These are phyloP conservation scores for Chrysaora quinquecirrha DNA, from an alignment of 30 jellyfish, hydroid and myxozoan species.

Conservation along the genomic window DNA sequence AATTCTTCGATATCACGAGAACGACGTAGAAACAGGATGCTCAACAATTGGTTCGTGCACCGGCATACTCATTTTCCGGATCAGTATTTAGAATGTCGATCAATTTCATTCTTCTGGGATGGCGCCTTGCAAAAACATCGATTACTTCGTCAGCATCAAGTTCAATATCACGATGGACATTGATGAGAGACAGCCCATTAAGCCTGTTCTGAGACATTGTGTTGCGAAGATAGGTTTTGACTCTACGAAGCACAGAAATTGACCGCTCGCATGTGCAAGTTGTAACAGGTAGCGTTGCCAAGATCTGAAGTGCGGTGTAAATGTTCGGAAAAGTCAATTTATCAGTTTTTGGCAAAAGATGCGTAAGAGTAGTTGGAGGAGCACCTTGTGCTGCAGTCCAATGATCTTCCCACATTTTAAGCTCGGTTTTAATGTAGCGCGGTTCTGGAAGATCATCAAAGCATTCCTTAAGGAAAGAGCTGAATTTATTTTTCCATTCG, in stretches of 20 bases:
- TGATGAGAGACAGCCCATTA: conserved; percentile 26
- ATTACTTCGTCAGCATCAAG: conserved; percentile 13
- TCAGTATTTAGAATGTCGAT: conserved; percentile 1
- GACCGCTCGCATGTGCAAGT: conserved; percentile 26
- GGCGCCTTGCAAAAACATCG: conserved; percentile 6
- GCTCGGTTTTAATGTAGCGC: background rate
- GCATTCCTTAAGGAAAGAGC: background rate
- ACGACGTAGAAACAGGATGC: no score
- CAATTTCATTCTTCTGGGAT: conserved; percentile 21
- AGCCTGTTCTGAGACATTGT: conserved; percentile 1
- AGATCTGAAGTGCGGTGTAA: background rate
- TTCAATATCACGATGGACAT: conserved; percentile 13
- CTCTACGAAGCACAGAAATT: background rate
- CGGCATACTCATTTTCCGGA: background rate
- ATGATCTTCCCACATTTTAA: conserved; percentile 18
- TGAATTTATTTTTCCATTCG: background rate
- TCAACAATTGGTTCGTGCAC: no score
- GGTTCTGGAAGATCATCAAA: conserved; percentile 20
- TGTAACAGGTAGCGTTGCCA: conserved; percentile 21
- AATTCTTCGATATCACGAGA: no score
- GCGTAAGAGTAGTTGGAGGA: background rate
- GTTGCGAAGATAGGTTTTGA: conserved; percentile 14
- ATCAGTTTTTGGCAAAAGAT: conserved; percentile 1
- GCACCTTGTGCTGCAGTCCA: background rate
- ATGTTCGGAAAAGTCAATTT: conserved; percentile 10